Evolutionary conservation across 2,797 vertebrate species (phyloP).

Genomic region (Ispidina picta): DNA sequence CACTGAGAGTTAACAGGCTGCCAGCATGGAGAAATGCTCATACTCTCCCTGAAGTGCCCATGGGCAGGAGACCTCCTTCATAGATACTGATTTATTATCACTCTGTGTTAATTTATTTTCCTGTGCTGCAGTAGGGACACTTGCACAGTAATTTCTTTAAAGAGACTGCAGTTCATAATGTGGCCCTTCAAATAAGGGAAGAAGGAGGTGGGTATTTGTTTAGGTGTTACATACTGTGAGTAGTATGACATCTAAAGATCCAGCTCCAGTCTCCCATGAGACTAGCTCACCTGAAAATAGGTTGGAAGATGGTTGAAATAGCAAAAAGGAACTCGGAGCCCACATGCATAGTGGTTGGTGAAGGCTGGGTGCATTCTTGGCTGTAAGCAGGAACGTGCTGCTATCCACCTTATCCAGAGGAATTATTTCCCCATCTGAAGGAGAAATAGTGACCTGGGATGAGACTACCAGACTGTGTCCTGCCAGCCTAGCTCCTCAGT

Average conservation of each 20-base stretch:
- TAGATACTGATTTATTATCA: background rate
- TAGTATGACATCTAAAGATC: rapidly evolving
- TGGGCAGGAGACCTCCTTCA: background rate
- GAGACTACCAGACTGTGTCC: background rate
- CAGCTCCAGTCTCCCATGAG: background rate
- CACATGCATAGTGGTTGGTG: rapidly evolving
- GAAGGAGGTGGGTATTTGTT: background rate
- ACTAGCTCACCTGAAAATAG: background rate
- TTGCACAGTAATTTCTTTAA: background rate
- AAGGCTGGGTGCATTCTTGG: background rate
- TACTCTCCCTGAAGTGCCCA: background rate
- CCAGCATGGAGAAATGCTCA: background rate
- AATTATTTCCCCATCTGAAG: background rate
- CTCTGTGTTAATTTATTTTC: background rate
- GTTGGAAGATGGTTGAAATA: background rate
- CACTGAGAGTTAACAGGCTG: background rate
- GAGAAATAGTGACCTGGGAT: background rate
- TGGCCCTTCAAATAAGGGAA: background rate
- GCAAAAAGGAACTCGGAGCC: background rate
- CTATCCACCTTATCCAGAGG: background rate
- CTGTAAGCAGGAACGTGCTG: background rate
- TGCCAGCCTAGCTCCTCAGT: background rate
- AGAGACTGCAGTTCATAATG: background rate
- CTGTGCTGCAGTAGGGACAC: background rate
- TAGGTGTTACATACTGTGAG: background rate